Evolutionary conservation across 1,140 invertebrate genomes (phyloP).

Genomic region (Pseudomyrmex concolor): DNA sequence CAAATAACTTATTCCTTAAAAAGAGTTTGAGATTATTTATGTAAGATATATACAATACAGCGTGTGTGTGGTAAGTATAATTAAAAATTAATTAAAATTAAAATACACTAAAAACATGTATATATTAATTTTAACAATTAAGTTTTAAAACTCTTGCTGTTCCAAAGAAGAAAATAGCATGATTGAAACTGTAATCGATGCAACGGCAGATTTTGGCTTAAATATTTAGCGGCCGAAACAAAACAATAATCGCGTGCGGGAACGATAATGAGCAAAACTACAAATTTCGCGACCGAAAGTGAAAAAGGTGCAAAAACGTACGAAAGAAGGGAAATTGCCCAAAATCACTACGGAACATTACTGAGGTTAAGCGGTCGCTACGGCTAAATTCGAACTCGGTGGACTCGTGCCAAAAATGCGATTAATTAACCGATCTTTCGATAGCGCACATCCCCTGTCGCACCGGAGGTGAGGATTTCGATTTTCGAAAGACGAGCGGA

Average conservation of each 20-base stretch:
- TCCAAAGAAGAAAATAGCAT: background rate
- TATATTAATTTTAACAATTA: too few species aligned
- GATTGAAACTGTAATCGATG: conserved; percentile 26
- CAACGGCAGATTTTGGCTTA: background rate
- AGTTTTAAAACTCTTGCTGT: background rate
- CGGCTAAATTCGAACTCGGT: conserved; percentile 67
- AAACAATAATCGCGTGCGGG: conserved; percentile 42
- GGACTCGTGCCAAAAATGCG: conserved; percentile 72
- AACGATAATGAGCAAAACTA: conserved; percentile 39
- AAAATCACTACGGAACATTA: conserved; percentile 69
- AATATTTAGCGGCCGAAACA: conserved; percentile 46
- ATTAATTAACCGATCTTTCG: conserved; percentile 70
- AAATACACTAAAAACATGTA: too few species aligned
- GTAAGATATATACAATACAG: too few species aligned
- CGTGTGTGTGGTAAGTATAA: too few species aligned
- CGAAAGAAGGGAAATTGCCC: conserved; percentile 54
- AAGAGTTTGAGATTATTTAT: too few species aligned
- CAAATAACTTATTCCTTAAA: too few species aligned
- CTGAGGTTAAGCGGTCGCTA: conserved; percentile 67
- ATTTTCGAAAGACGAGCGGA: conserved; percentile 34
- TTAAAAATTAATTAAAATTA: too few species aligned
- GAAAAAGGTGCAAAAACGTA: background rate
- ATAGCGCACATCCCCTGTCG: conserved; percentile 3
- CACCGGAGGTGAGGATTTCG: conserved; percentile 34
- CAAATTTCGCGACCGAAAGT: conserved; percentile 4